Percentiles rank a stretch among this genome's conserved stretches.
Conservation (phyloP, 2,888 invertebrate genomes). For the Electrophaes corylata region DNA sequence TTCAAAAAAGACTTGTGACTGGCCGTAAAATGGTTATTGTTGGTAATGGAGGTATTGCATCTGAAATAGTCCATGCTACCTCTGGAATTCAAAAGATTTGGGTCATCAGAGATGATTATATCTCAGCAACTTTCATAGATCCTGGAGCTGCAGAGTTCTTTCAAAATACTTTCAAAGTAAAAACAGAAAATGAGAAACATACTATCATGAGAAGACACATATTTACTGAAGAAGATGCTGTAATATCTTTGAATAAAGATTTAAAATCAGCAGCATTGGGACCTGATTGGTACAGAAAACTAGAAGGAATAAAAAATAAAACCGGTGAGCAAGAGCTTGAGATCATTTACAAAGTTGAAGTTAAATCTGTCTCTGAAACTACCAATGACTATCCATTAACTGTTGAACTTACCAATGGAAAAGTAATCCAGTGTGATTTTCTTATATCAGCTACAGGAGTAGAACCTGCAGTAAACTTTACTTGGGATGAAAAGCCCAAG, state of each 20-base stretch:
- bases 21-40: slow-evolving; percentile 92
- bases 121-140: slow-evolving; percentile 97
- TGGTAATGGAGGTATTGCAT: slow-evolving; percentile 99
- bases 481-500: slow-evolving; percentile 78
- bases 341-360: slow-evolving; percentile 86
- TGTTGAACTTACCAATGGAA: slow-evolving; percentile 89
- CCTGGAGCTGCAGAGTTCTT: slow-evolving; percentile 98
- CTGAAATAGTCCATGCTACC: slow-evolving; percentile 96
- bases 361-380: slow-evolving; percentile 70
- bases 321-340: slow-evolving; percentile 77
- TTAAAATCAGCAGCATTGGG: slow-evolving; percentile 95
- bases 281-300: slow-evolving; percentile 96
- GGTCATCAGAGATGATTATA: slow-evolving; percentile 96
- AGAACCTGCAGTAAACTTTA: slow-evolving; percentile 86
- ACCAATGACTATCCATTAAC: slow-evolving; percentile 86
- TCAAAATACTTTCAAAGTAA: slow-evolving; percentile 75
- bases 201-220: slow-evolving; percentile 86
- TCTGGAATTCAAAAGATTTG: slow-evolving; percentile 94
- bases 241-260: slow-evolving; percentile 66
- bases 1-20: slow-evolving; percentile 87
- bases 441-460: slow-evolving; percentile 98
- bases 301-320: slow-evolving; percentile 84
- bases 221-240: slow-evolving; percentile 84
- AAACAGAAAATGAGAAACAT: slow-evolving; percentile 45
- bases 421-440: slow-evolving; percentile 92